Percentiles rank a stretch among this genome's conserved stretches.
Conservation (phyloP, 2,888 invertebrate genomes). For the Chorisops tibialis region DNA sequence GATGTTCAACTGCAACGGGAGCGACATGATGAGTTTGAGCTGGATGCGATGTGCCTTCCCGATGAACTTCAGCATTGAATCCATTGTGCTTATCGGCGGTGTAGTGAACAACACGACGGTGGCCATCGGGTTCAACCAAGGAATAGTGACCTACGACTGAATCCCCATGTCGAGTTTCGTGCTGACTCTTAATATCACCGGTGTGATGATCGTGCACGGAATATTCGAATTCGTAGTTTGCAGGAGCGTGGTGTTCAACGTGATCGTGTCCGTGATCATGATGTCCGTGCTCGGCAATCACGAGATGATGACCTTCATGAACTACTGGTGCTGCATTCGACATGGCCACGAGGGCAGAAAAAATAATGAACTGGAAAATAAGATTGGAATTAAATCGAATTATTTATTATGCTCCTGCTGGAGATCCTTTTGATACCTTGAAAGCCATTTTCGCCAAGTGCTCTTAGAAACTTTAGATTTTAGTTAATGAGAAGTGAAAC, state of each 20-base stretch:
- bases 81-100: conserved; percentile 48
- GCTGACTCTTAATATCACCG: conserved; percentile 51
- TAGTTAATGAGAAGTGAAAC: not conserved
- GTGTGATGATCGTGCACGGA: conserved; percentile 50
- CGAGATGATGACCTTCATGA: not conserved
- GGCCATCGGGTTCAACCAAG: conserved; percentile 49
- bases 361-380: not conserved
- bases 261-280: conserved; percentile 19
- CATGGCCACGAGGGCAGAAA: not conserved
- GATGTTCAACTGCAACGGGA: not conserved
- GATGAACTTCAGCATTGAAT: conserved; percentile 50
- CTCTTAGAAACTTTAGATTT: not conserved
- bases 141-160: conserved; percentile 51
- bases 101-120: conserved; percentile 49
- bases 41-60: conserved; percentile 22
- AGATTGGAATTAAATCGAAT: not conserved
- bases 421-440: not conserved
- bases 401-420: not conserved
- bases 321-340: not conserved
- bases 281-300: conserved; percentile 1
- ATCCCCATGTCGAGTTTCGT: conserved; percentile 49
- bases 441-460: conserved; percentile 5
- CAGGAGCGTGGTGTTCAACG: conserved; percentile 41
- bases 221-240: conserved; percentile 50
- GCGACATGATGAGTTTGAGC: conserved; percentile 5